Conservation (phyloP, 2,888 invertebrate genomes). For the Lasioglossum leucozonium region DNA sequence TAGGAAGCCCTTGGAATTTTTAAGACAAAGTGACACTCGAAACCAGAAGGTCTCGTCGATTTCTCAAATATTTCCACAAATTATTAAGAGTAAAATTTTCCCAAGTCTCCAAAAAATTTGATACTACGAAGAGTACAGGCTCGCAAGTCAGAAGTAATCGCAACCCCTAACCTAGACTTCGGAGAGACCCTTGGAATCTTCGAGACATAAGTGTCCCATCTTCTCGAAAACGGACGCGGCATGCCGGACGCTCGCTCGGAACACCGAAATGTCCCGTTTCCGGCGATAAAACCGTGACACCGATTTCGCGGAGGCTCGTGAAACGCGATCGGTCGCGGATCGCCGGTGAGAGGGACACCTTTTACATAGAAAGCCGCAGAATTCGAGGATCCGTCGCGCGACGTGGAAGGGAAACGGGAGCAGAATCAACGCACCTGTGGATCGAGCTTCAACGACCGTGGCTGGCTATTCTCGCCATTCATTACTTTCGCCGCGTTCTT, state of each 20-base stretch:
- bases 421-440: constrained; percentile 62
- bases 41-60: neutral
- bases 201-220: neutral
- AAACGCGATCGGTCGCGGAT: constrained; percentile 17
- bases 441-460: constrained; percentile 51
- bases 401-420: constrained; percentile 50
- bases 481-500: constrained; percentile 65
- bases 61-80: neutral
- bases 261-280: neutral
- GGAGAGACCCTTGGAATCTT: neutral
- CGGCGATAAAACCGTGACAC: neutral
- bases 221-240: neutral
- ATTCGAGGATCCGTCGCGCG: constrained; percentile 50
- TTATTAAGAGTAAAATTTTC: neutral
- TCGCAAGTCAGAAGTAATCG: neutral
- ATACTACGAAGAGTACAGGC: no score
- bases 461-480: constrained; percentile 65
- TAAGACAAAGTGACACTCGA: neutral
- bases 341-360: constrained; percentile 18
- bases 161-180: neutral
- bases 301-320: constrained; percentile 3
- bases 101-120: neutral
- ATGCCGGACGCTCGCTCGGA: neutral
- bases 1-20: neutral
- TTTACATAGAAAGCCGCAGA: constrained; percentile 40